A percentile compares a stretch with the other conserved stretches of the same genome.
Conservation (phyloP, 2,113 vertebrate species). For the Lipotes vexillifer region DNA sequence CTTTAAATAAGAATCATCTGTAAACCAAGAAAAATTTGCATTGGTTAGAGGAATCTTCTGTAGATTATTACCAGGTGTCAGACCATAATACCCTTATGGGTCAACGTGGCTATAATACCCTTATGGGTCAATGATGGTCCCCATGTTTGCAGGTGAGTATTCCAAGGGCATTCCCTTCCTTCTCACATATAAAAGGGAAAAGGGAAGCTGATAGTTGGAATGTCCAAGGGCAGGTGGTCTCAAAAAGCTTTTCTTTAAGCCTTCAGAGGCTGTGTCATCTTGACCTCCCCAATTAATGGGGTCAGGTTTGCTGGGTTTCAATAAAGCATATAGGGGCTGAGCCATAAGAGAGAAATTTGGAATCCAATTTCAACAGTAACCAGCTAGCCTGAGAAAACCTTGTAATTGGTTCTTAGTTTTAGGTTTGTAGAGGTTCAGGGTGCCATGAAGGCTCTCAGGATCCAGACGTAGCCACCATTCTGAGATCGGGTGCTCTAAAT, state of each 20-base stretch:
- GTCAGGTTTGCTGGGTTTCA: background rate
- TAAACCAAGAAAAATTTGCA: background rate
- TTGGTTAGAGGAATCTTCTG: background rate
- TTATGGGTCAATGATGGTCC: background rate
- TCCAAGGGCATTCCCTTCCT: background rate
- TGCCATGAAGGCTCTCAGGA: background rate
- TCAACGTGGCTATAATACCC: background rate
- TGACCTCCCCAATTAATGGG: background rate
- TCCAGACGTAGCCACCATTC: background rate
- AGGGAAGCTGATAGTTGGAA: background rate
- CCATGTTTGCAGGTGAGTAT: background rate
- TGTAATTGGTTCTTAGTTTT: background rate
- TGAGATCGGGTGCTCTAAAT: background rate
- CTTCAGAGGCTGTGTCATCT: background rate
- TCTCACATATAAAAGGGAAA: background rate
- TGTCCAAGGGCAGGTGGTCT: background rate
- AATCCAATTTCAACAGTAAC: background rate
- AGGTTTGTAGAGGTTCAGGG: background rate
- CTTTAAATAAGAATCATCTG: background rate
- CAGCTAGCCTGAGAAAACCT: background rate
- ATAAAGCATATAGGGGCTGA: background rate
- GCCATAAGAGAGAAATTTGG: background rate
- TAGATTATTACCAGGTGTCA: background rate
- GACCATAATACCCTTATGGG: background rate
- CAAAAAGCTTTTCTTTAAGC: background rate